phyloP scores from a whole-genome alignment of 2,888 invertebrate species.

The Dastarcus helophoroides region DNA sequence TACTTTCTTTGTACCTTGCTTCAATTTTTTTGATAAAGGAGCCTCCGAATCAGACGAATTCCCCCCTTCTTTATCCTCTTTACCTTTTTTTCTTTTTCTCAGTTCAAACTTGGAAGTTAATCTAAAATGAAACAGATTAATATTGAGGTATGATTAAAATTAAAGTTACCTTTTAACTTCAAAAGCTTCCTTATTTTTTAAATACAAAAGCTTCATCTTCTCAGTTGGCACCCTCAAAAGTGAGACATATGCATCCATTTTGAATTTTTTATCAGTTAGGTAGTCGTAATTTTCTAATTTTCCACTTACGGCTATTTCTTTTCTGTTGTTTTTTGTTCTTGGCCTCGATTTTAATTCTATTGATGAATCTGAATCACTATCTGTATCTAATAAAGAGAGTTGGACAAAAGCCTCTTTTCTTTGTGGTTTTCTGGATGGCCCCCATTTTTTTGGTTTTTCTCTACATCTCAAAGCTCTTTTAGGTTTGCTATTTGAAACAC shows the following conservation, averaged over 20 bases:
- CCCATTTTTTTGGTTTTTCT: too few relatives aligned
- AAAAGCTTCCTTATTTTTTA: constrained; percentile 20
- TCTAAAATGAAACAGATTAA: constrained; percentile 14
- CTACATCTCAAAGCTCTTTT: too few relatives aligned
- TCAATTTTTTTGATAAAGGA: constrained; percentile 15
- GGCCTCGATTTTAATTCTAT: not conserved
- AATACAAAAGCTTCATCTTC: constrained; percentile 25
- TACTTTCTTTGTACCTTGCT: too few relatives aligned
- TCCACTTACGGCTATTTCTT: not conserved
- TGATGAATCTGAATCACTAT: too few relatives aligned
- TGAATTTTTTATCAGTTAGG: constrained; percentile 21
- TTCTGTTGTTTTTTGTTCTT: constrained; percentile 2
- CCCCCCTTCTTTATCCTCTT: constrained; percentile 11
- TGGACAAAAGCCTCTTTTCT: too few relatives aligned
- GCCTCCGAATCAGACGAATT: constrained; percentile 14
- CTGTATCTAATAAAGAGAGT: too few relatives aligned
- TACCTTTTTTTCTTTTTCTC: constrained; percentile 13
- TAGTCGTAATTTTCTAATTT: constrained; percentile 10
- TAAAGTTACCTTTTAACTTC: constrained; percentile 20
- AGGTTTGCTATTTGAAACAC: too few relatives aligned
- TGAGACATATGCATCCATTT: constrained; percentile 20
- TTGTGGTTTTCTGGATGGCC: too few relatives aligned
- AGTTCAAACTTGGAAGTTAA: constrained; percentile 16
- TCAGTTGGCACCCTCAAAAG: constrained; percentile 24
- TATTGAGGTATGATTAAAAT: constrained; percentile 2